Conservation (phyloP, 2,113 vertebrate genomes). For the Hylia prasina region DNA sequence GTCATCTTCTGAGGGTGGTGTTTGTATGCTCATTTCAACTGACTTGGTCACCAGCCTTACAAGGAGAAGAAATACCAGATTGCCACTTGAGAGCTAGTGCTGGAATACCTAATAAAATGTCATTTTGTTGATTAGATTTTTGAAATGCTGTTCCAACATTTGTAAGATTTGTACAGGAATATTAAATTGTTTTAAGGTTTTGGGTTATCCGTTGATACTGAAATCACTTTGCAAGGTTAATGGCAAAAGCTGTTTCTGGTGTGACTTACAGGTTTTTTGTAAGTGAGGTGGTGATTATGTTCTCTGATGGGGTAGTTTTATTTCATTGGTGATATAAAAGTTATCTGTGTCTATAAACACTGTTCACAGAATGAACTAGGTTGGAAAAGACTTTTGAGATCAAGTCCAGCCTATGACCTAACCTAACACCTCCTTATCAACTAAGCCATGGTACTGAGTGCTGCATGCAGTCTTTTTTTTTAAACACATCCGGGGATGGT, state of each 20-base stretch:
- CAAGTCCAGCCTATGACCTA: background rate
- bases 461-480: rapidly evolving
- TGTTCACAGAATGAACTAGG: background rate
- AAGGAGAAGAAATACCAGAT: background rate
- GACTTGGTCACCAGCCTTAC: background rate
- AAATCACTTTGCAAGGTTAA: background rate
- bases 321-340: background rate
- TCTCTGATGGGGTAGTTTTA: background rate
- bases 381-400: background rate
- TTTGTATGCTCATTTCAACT: background rate
- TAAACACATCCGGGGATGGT: background rate
- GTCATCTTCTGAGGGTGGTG: background rate
- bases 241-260: background rate
- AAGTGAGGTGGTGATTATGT: background rate
- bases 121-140: background rate
- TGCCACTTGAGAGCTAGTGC: background rate
- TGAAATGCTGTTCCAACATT: background rate
- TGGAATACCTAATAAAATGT: background rate
- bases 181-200: background rate
- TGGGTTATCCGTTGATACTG: background rate
- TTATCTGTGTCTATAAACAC: background rate
- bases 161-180: background rate
- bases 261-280: background rate
- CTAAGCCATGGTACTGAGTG: background rate
- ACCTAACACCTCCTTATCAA: background rate